Percentiles rank a stretch among this genome's conserved stretches.
These are phyloP conservation scores for Ctenicera cuprea DNA, from an alignment of 2,888 invertebrate genomes.

Conservation along the genomic window DNA sequence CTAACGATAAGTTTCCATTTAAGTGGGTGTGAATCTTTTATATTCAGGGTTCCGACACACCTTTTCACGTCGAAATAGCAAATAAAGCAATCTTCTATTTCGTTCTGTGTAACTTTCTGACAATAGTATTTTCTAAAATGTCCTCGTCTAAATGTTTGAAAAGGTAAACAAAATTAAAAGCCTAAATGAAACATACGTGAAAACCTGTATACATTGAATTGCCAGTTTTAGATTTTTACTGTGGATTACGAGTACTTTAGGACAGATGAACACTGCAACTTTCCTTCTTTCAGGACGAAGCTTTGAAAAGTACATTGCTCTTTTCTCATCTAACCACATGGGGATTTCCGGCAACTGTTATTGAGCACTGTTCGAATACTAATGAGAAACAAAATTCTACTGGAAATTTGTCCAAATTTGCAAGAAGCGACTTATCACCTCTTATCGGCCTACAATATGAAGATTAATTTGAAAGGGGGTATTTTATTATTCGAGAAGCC, in stretches of 20 bases:
- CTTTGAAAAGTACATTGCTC: conserved; percentile 9
- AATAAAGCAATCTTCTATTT: conserved; percentile 3
- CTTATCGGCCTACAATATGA: not conserved
- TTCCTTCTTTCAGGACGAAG: not conserved
- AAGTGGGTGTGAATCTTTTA: not conserved
- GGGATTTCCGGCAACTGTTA: conserved; percentile 18
- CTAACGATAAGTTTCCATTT: not conserved
- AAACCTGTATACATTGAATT: conserved; percentile 14
- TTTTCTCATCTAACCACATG: conserved; percentile 10
- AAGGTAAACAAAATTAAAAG: not conserved
- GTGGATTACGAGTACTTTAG: conserved; percentile 4
- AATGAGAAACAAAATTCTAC: not conserved
- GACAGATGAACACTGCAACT: not conserved
- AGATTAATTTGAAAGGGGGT: not conserved
- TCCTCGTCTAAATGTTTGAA: not conserved
- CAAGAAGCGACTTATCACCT: not conserved
- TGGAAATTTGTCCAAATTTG: conserved; percentile 8
- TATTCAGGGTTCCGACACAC: not conserved
- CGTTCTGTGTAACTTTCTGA: not conserved
- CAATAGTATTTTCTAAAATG: not conserved
- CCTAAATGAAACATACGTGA: not conserved
- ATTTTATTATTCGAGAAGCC: not conserved
- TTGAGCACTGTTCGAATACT: conserved; percentile 20
- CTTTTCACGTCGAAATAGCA: not conserved
- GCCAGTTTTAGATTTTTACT: conserved; percentile 10